Base-by-base conservation (phyloP, 2,888 invertebrate genomes). In the Pseudococcus viburni region DNA sequence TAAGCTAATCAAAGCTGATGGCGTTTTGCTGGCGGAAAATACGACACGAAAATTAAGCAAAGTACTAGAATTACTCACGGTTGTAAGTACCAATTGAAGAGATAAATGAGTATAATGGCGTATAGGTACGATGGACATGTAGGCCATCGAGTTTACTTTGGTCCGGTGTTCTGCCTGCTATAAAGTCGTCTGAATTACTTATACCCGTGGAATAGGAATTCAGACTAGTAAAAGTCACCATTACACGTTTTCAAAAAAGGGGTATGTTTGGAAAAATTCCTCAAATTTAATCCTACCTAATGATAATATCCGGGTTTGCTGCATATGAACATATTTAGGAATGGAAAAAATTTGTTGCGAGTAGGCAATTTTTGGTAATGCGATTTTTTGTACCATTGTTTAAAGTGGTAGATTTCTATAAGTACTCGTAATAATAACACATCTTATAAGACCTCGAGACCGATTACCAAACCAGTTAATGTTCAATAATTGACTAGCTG, bases 381-480 rank as follows among this genome's bases (percentile, higher is more conserved):
- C 3, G 26, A 33, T 33, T 33, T 33, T 33, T 33, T 33, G 26
- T 3, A 33, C 26, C 26, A 33, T 33, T 33, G 26, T 33, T 33
- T 33, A 3, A 33, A 33, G 26, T 33, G 26, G 1, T n/a, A 7
- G 68, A 73, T 73, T 73, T 73, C 26, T 73, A 59, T 33, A n/a
- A n/a, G n/a, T n/a, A 33, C 26, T 33, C 26, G 26, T 33, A 33
- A 33, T 33, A 33, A 33, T 33, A 33, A 33, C 26, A 33, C 26
- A 33, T 33, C n/a, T 59, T 19, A 73, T 73, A 73, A 73, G 68
- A 12, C 68, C 68, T 22, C 68, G 68, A 73, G 68, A 73, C 12
- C 39, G 80, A 80, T 80, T 80, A 80, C 80, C 33, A 42, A 39
- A 80, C 42, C 7, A 15, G 80, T 80, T 42, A 80, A 80, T 80